These are phyloP conservation scores for Drosophila guanche DNA, from an alignment of 1,140 invertebrate species.

Conservation along the genomic window DNA sequence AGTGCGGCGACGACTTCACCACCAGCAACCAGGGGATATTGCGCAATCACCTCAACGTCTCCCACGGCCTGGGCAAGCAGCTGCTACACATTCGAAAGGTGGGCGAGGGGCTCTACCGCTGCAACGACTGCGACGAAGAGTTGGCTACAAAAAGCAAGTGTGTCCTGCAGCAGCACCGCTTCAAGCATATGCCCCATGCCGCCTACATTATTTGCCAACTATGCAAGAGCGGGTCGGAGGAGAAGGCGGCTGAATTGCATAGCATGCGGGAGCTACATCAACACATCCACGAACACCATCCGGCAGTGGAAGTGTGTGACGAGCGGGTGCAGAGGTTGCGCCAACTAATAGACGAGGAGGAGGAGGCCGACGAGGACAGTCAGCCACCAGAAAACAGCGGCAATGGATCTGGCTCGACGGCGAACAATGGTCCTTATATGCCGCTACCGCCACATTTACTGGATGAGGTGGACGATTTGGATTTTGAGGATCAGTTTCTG, in stretches of 20 bases:
- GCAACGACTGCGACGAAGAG: slow-evolving; percentile 68
- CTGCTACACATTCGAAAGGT: slow-evolving; percentile 61
- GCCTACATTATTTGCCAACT: slow-evolving; percentile 68
- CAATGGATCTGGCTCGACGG: background rate
- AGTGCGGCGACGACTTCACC: slow-evolving; percentile 68
- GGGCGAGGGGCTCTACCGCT: slow-evolving; percentile 57
- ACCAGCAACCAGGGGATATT: slow-evolving; percentile 44
- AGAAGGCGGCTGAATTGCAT: slow-evolving; percentile 37
- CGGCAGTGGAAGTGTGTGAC: slow-evolving; percentile 26
- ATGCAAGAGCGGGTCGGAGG: slow-evolving; percentile 30
- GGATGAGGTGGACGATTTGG: slow-evolving; percentile 50
- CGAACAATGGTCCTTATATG: slow-evolving; percentile 53
- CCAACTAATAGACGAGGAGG: slow-evolving; percentile 42
- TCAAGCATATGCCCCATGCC: slow-evolving; percentile 69
- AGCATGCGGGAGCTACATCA: slow-evolving; percentile 60
- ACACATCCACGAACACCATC: slow-evolving; percentile 54
- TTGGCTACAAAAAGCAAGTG: slow-evolving; percentile 57
- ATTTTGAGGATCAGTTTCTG: slow-evolving; percentile 71
- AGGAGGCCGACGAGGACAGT: slow-evolving; percentile 34
- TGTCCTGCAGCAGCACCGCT: slow-evolving; percentile 65
- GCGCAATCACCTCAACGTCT: slow-evolving; percentile 70
- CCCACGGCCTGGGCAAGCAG: slow-evolving; percentile 56
- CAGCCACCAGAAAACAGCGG: background rate
- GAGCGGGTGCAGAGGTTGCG: slow-evolving; percentile 15
- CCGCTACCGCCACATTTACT: slow-evolving; percentile 66